Percentiles rank a stretch among this genome's conserved stretches.
Evolutionary conservation across 2,888 invertebrate species (phyloP).

Genomic region (Unio pictorum): DNA sequence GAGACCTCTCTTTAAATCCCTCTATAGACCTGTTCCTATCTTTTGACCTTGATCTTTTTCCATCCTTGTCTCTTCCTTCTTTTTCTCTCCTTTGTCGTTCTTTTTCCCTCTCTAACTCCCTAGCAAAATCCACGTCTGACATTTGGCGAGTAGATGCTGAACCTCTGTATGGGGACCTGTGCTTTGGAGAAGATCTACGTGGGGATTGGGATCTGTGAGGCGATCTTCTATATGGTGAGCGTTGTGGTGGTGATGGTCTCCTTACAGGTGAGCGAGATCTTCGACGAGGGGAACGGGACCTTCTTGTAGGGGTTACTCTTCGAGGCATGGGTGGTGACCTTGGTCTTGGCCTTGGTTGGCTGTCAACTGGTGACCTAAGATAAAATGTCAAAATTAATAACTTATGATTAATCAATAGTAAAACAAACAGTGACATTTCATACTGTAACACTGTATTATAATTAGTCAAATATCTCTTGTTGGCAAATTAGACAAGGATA

Average conservation of each 20-base stretch:
- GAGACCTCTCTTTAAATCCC: slow-evolving; percentile 14
- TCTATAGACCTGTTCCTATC: slow-evolving; percentile 22
- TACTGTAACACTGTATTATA: no score
- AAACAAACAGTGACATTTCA: no score
- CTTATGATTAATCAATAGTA: no score
- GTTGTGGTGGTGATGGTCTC: slow-evolving; percentile 21
- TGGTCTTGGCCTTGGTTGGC: slow-evolving; percentile 22
- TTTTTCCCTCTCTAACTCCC: slow-evolving; percentile 54
- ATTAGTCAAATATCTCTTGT: background rate
- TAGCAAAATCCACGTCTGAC: slow-evolving; percentile 46
- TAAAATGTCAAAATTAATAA: background rate
- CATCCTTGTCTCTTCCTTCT: slow-evolving; percentile 19
- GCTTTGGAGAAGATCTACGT: slow-evolving; percentile 16
- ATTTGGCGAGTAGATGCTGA: slow-evolving; percentile 1
- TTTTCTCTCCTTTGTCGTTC: slow-evolving; percentile 55
- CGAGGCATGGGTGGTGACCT: slow-evolving; percentile 21
- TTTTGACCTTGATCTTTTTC: slow-evolving; percentile 12
- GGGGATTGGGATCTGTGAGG: slow-evolving; percentile 11
- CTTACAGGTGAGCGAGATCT: slow-evolving; percentile 17
- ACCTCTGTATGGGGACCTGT: slow-evolving; percentile 13
- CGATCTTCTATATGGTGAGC: slow-evolving; percentile 11
- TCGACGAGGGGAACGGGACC: slow-evolving; percentile 19
- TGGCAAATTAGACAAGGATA: background rate
- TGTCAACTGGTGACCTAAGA: slow-evolving; percentile 15
- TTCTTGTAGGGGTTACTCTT: slow-evolving; percentile 18